phyloP scores from a whole-genome alignment of 2,797 vertebrate genomes.

The Coilia nasus region DNA sequence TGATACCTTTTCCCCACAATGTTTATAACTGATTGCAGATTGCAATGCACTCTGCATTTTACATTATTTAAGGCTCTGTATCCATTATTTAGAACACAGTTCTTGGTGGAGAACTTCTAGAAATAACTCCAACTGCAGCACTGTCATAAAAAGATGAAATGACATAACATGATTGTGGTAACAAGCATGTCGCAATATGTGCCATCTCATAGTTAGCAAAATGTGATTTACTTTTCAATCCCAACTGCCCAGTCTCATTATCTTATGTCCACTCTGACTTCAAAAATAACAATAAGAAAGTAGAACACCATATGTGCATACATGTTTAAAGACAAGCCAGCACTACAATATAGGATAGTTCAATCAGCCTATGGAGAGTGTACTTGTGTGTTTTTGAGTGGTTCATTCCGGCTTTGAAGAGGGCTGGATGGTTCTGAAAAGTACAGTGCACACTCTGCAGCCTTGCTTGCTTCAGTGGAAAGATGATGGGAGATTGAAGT shows the following conservation, averaged over 20 bases:
- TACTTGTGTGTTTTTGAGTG: not conserved
- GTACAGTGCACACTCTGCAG: not conserved
- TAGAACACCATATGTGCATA: not conserved
- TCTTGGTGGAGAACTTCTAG: slow-evolving; percentile 10
- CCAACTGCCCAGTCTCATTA: not conserved
- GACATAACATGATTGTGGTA: slow-evolving; percentile 12
- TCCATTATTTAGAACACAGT: slow-evolving; percentile 1
- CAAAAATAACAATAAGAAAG: not conserved
- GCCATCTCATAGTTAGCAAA: not conserved
- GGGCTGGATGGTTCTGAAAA: not conserved
- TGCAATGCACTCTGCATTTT: no score
- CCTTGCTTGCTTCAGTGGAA: not conserved
- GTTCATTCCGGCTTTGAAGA: not conserved
- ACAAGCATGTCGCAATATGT: not conserved
- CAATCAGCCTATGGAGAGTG: not conserved
- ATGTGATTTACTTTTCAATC: not conserved
- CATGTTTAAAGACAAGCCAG: not conserved
- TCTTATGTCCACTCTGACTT: not conserved
- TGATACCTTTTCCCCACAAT: not conserved
- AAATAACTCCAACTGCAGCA: slow-evolving; percentile 1
- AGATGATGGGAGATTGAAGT: not conserved
- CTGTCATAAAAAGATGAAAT: slow-evolving; percentile 17
- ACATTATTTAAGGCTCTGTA: slow-evolving; percentile 4
- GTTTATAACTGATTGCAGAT: not conserved
- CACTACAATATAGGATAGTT: not conserved